Conservation (phyloP, 2,797 vertebrate species). For the Melanotaenia nigrans region DNA sequence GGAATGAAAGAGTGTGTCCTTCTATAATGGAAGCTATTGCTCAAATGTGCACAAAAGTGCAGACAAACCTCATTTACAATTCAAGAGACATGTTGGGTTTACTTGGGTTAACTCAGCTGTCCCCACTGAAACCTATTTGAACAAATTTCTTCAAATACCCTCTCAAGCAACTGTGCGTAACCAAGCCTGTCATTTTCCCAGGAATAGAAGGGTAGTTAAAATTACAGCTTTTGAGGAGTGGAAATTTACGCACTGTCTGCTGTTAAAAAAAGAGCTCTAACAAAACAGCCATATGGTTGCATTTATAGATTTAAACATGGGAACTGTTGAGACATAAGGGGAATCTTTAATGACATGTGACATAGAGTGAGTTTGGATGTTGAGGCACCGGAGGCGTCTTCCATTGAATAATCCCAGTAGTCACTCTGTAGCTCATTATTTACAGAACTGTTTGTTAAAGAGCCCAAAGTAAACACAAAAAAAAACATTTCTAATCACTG, state of each 20-base stretch:
- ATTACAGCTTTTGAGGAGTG: slow-evolving; percentile 84
- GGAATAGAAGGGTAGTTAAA: slow-evolving; percentile 83
- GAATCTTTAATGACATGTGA: slow-evolving; percentile 65
- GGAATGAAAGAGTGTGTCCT: neutral
- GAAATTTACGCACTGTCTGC: slow-evolving; percentile 79
- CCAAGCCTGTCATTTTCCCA: slow-evolving; percentile 86
- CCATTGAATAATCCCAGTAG: neutral
- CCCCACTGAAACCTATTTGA: slow-evolving; percentile 54
- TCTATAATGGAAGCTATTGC: neutral
- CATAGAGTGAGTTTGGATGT: slow-evolving; percentile 26
- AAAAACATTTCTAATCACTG: neutral
- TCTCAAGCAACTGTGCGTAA: slow-evolving; percentile 65
- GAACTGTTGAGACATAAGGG: slow-evolving; percentile 51
- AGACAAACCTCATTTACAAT: slow-evolving; percentile 14
- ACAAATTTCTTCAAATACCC: slow-evolving; percentile 80
- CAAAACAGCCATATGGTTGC: slow-evolving; percentile 75
- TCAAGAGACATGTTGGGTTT: slow-evolving; percentile 20
- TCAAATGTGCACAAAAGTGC: neutral
- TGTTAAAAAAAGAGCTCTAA: slow-evolving; percentile 64
- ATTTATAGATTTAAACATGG: slow-evolving; percentile 70
- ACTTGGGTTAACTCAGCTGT: slow-evolving; percentile 52
- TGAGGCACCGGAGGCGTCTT: slow-evolving; percentile 5
- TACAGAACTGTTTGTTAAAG: neutral
- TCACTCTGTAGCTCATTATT: slow-evolving; percentile 9
- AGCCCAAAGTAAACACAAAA: neutral